Percentiles rank a stretch among this genome's conserved stretches.
These are phyloP conservation scores for Pentalonia nigronervosa DNA, from an alignment of 1,140 invertebrate genomes.

Conservation along the genomic window DNA sequence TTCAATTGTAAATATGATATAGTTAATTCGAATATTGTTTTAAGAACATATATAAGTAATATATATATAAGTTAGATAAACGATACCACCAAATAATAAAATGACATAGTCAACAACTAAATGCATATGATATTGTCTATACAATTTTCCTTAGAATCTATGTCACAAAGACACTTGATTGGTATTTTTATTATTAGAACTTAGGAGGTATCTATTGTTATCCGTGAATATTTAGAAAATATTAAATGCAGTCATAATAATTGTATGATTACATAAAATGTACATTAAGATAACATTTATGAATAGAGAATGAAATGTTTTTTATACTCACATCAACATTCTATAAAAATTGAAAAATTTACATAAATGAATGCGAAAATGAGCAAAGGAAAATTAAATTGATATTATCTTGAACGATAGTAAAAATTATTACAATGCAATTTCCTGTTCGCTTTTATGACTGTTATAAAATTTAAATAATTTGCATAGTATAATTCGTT, in stretches of 20 bases:
- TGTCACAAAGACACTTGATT: background rate
- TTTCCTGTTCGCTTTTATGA: background rate
- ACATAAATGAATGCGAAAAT: background rate
- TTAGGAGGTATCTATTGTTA: background rate
- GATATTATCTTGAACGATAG: background rate
- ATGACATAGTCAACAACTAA: no score
- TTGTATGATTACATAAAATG: background rate
- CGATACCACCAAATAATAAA: no score
- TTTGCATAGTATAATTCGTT: constrained; percentile 6
- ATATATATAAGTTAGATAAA: no score
- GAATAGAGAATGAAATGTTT: background rate
- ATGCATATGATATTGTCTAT: background rate
- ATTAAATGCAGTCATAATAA: background rate
- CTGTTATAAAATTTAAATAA: background rate
- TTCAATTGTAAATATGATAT: no score
- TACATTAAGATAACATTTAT: background rate
- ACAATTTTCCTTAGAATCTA: background rate
- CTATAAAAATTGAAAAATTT: background rate
- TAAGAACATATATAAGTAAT: no score
- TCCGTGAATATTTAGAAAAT: background rate
- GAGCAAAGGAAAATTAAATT: background rate
- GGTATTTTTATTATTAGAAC: background rate
- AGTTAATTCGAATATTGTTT: no score
- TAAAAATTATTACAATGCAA: background rate
- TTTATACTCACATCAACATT: background rate